These are phyloP conservation scores for Latrodectus elegans DNA, from an alignment of 2,888 invertebrate genomes.

Conservation along the genomic window DNA sequence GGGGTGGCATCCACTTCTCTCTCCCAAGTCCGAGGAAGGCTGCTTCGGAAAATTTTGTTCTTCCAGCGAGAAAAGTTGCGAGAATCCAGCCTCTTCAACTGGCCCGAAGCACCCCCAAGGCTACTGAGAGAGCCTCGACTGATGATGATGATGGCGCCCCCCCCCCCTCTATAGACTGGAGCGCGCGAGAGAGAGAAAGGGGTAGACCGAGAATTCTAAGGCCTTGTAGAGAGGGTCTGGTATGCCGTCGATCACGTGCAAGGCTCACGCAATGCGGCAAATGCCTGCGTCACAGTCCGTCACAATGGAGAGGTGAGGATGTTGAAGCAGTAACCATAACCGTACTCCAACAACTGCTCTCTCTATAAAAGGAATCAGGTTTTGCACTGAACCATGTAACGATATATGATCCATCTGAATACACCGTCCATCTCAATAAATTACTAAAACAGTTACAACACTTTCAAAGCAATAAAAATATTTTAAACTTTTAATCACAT, in stretches of 20 bases:
- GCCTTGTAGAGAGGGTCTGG: slow-evolving; percentile 43
- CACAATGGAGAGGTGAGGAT: not conserved
- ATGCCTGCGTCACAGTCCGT: slow-evolving; percentile 17
- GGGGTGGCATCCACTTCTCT: slow-evolving; percentile 12
- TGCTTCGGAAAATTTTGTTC: slow-evolving; percentile 43
- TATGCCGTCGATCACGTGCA: slow-evolving; percentile 7
- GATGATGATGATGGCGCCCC: slow-evolving; percentile 47
- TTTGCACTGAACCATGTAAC: too few species aligned
- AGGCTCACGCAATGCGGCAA: slow-evolving; percentile 40
- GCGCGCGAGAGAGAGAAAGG: slow-evolving; percentile 29
- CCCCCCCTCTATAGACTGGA: not conserved
- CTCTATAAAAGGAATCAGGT: too few species aligned
- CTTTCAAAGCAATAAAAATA: too few species aligned
- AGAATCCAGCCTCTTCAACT: slow-evolving; percentile 1
- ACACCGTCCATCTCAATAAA: too few species aligned
- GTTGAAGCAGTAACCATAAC: not conserved
- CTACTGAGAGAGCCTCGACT: slow-evolving; percentile 25
- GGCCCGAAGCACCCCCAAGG: slow-evolving; percentile 43
- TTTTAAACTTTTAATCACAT: too few species aligned
- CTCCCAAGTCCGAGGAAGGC: slow-evolving; percentile 37
- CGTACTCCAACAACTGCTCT: too few species aligned
- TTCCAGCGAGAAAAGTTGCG: slow-evolving; percentile 33
- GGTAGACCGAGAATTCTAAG: slow-evolving; percentile 30
- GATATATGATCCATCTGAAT: too few species aligned
- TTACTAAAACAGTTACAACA: too few species aligned